Base-by-base conservation (phyloP, 2,888 invertebrate species). In the Acanthopleura granulata region DNA sequence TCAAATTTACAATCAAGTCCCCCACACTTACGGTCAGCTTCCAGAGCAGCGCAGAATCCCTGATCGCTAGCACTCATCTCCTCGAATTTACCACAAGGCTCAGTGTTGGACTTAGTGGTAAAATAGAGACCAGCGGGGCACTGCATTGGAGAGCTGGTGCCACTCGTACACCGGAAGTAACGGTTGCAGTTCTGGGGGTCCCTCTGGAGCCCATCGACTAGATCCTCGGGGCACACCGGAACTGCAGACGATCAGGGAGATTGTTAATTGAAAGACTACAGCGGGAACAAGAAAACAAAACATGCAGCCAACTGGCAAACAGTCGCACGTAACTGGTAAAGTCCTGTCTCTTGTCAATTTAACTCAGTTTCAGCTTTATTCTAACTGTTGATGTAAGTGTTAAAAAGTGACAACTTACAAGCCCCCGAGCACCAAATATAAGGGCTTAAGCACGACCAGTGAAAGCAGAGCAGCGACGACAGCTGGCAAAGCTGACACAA, bases 81-180 rank as follows among this genome's bases (percentile, higher is more conserved):
- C 14, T 66, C 66, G 29, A 66, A 66, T 22, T 15, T 1, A 6
- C 25, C 29, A 66, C 66, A 66, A 14, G 22, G 22, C 25, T 66
- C 3, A 27, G 29, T 22, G 16, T 1, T 16, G n/a, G 57, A 57
- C 22, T n/a, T 22, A 4, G 57, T 22, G 1, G 57, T 57, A 27
- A 66, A 66, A 14, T 66, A 66, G 3, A 27, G 66, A 27, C 66
- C 66, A 22, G 66, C 16, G 66, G 66, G 66, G 29, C 66, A 66
- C 29, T 18, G 16, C 66, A 27, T 1, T 3, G 16, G 25, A 14
- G 1, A 22, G 3, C 22, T 15, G 14, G 29, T 16, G n/a, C 66
- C 66, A 25, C 29, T 22, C 22, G 6, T 6, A 66, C 66, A 66
- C 3, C 66, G 66, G 29, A 12, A 66, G 14, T 66, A 66, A 6